Percentiles rank a stretch among this genome's conserved stretches.
phyloP scores from a whole-genome alignment of 2,797 vertebrate genomes.

The Microctenopoma steveboyesi region DNA sequence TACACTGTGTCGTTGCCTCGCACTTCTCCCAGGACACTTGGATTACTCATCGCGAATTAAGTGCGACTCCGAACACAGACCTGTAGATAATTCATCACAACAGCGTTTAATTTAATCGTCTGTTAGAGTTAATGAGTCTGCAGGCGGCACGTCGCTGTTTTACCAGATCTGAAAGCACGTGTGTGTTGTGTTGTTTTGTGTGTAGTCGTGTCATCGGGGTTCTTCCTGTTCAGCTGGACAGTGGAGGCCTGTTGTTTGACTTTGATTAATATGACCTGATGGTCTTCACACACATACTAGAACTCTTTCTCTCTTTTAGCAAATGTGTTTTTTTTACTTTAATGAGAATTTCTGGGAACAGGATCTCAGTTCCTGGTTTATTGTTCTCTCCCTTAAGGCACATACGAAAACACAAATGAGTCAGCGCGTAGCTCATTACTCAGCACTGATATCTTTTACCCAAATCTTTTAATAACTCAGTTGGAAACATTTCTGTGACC shows the following conservation, averaged over 20 bases:
- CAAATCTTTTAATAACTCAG: background rate
- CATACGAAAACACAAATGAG: constrained; percentile 8
- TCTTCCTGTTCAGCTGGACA: too few species aligned
- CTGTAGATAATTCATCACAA: background rate
- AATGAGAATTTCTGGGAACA: constrained; percentile 13
- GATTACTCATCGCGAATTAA: background rate
- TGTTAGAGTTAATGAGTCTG: background rate
- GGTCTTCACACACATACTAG: background rate
- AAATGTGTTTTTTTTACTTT: background rate
- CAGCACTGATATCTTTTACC: background rate
- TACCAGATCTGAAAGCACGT: background rate
- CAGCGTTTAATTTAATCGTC: background rate
- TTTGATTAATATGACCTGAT: too few species aligned
- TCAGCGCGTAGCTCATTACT: constrained; percentile 17
- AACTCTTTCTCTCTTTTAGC: too few species aligned
- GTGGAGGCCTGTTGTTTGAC: too few species aligned
- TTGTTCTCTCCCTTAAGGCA: constrained; percentile 14
- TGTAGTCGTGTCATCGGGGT: too few species aligned
- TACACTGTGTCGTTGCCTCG: background rate
- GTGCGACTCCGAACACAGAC: background rate
- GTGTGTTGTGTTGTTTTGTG: too few species aligned
- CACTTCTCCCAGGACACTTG: background rate
- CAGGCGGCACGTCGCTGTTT: background rate
- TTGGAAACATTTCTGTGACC: constrained; percentile 10
- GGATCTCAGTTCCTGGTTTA: constrained; percentile 31